Evolutionary conservation across 2,888 invertebrate species (phyloP).

Genomic region (Drosophila borborema): DNA sequence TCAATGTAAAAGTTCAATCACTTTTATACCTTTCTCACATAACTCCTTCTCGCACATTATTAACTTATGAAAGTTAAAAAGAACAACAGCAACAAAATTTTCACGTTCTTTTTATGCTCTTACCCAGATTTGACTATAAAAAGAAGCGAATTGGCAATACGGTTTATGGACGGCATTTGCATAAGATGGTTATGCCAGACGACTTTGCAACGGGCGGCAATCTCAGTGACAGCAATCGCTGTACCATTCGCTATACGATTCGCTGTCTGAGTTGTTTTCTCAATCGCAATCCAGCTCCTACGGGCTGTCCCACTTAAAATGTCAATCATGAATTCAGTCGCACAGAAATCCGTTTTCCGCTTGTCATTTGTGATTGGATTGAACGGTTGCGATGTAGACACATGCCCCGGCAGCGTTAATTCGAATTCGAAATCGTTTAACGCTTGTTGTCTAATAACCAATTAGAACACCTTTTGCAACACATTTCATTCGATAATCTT

Average conservation of each 20-base stretch:
- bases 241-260: background rate
- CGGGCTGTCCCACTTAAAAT: slow-evolving; percentile 46
- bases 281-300: slow-evolving; percentile 17
- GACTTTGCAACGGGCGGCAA: slow-evolving; percentile 1
- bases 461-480: slow-evolving; percentile 45
- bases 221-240: slow-evolving; percentile 8
- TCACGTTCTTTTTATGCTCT: background rate
- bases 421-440: slow-evolving; percentile 9
- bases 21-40: too few relatives aligned
- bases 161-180: slow-evolving; percentile 42
- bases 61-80: background rate
- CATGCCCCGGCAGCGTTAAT: background rate
- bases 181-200: slow-evolving; percentile 33
- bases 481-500: slow-evolving; percentile 29
- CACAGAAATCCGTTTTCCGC: slow-evolving; percentile 76
- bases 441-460: slow-evolving; percentile 47
- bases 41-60: background rate
- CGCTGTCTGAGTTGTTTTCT: background rate
- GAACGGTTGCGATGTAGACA: slow-evolving; percentile 7
- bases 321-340: slow-evolving; percentile 69
- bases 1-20: background rate
- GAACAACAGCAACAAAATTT: background rate
- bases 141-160: slow-evolving; percentile 3
- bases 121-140: slow-evolving; percentile 4
- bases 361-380: slow-evolving; percentile 64